Percentiles rank a stretch among this genome's conserved stretches.
These are phyloP conservation scores for Noctua janthina DNA, from an alignment of 2,888 invertebrate genomes.

Conservation along the genomic window DNA sequence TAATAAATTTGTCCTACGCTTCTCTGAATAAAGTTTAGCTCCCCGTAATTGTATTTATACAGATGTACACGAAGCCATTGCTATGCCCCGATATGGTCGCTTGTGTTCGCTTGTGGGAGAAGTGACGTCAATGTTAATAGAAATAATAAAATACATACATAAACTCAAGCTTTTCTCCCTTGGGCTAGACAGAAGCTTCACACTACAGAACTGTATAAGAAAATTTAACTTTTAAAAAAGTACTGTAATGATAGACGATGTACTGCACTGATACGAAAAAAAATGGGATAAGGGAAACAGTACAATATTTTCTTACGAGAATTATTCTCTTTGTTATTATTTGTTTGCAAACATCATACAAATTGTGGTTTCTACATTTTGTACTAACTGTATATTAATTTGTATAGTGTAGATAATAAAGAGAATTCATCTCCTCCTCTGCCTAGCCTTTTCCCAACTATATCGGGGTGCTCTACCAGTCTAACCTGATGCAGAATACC, in stretches of 20 bases:
- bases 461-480: neutral
- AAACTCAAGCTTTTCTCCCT: neutral
- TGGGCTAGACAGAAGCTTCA: neutral
- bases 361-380: neutral
- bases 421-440: neutral
- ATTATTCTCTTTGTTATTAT: neutral
- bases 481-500: too few species aligned
- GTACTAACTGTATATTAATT: neutral
- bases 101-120: constrained; percentile 43
- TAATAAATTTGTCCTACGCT: constrained; percentile 52
- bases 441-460: neutral
- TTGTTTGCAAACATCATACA: neutral
- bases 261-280: neutral
- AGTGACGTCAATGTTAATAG: constrained; percentile 12
- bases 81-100: constrained; percentile 41
- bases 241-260: neutral
- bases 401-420: neutral
- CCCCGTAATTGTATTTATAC: constrained; percentile 65
- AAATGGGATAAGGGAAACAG: neutral
- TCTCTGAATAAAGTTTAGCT: constrained; percentile 54
- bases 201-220: neutral
- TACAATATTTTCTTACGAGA: neutral
- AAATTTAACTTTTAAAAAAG: neutral
- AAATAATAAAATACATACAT: neutral
- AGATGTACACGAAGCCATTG: constrained; percentile 65